Conservation (phyloP, 2,113 vertebrate species). For the Murina feae region DNA sequence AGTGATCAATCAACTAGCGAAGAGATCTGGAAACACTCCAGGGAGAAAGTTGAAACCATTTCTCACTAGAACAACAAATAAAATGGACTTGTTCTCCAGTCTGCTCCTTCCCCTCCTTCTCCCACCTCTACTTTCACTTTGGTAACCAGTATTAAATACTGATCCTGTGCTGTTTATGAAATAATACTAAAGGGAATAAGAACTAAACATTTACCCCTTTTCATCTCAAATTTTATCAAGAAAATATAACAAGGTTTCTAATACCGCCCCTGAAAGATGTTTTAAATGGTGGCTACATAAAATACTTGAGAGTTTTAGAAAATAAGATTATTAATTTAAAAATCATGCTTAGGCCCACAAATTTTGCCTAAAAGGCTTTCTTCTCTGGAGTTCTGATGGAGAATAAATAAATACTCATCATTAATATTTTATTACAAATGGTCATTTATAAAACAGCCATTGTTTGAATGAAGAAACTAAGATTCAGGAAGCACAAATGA, state of each 20-base stretch:
- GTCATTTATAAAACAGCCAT: not conserved
- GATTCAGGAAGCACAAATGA: not conserved
- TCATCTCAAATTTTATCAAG: not conserved
- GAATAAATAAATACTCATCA: not conserved
- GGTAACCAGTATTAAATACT: not conserved
- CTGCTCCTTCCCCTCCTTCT: not conserved
- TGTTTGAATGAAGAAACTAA: not conserved
- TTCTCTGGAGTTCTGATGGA: not conserved
- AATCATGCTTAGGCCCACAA: not conserved
- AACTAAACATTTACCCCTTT: not conserved
- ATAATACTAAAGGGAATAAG: not conserved
- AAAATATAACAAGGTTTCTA: not conserved
- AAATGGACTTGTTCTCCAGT: not conserved
- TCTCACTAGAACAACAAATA: not conserved
- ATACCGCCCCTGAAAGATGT: not conserved
- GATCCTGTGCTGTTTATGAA: not conserved
- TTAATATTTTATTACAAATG: not conserved
- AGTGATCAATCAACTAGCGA: not conserved
- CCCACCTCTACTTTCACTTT: not conserved
- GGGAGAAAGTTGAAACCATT: not conserved
- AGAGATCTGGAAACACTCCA: slow-evolving; percentile 1
- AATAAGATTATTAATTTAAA: not conserved
- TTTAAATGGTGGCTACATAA: not conserved
- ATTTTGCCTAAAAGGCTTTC: not conserved
- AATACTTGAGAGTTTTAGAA: not conserved